Percentiles rank a stretch among this genome's conserved stretches.
Evolutionary conservation across 2,113 vertebrate species (phyloP).

Genomic region (Vulpes ferrilata): DNA sequence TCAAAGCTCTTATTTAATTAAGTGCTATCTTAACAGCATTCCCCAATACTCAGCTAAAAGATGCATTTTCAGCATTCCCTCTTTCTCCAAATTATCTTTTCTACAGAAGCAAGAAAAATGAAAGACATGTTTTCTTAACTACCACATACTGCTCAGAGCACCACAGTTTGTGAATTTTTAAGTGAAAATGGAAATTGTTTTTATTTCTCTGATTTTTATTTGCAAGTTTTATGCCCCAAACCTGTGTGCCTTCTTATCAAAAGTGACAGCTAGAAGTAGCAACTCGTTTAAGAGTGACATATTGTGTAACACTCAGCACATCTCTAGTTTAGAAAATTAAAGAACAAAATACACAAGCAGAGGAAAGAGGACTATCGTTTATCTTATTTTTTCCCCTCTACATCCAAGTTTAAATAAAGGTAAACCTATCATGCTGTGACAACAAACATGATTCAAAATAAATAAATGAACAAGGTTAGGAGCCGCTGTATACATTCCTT

Average conservation of each 20-base stretch:
- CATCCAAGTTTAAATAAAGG: slow-evolving; percentile 61
- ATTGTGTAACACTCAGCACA: slow-evolving; percentile 39
- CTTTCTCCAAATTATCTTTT: slow-evolving; percentile 39
- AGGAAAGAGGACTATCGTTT: background rate
- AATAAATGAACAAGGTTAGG: background rate
- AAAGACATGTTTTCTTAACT: slow-evolving; percentile 65
- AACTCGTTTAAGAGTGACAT: slow-evolving; percentile 71
- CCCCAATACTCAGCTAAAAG: background rate
- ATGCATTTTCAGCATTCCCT: slow-evolving; percentile 15
- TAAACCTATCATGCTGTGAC: slow-evolving; percentile 27
- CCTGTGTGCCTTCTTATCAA: slow-evolving; percentile 73
- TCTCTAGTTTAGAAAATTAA: slow-evolving; percentile 63
- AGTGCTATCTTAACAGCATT: slow-evolving; percentile 12
- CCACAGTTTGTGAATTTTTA: slow-evolving; percentile 67
- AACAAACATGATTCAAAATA: slow-evolving; percentile 38
- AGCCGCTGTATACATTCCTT: too few species aligned
- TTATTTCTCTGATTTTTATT: slow-evolving; percentile 78
- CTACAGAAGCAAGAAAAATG: slow-evolving; percentile 44
- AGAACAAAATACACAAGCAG: slow-evolving; percentile 55
- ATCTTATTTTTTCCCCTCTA: background rate
- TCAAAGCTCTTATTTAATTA: slow-evolving; percentile 46
- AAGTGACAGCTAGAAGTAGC: slow-evolving; percentile 76
- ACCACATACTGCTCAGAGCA: slow-evolving; percentile 63
- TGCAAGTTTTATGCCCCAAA: slow-evolving; percentile 52
- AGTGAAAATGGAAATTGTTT: slow-evolving; percentile 79